These are phyloP conservation scores for Cyanoramphus novaezelandiae DNA, from an alignment of 2,113 vertebrate species.

Conservation along the genomic window DNA sequence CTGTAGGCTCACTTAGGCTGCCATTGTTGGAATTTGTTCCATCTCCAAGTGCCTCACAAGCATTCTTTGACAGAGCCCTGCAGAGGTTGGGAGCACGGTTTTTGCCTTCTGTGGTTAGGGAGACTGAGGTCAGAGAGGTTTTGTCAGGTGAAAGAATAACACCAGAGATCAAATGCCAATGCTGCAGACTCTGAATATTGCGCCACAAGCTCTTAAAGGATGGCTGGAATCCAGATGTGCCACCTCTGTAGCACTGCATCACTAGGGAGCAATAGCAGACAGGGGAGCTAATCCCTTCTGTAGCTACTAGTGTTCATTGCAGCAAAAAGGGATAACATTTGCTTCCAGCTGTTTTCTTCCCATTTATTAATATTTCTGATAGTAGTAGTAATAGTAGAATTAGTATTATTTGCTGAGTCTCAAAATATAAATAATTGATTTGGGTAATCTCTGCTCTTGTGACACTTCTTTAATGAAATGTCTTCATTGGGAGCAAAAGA, in stretches of 20 bases:
- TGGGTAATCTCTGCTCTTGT: constrained; percentile 71
- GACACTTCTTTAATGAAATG: constrained; percentile 78
- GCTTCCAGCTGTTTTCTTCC: constrained; percentile 59
- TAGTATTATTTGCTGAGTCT: constrained; percentile 74
- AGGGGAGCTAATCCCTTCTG: neutral
- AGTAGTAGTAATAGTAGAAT: constrained; percentile 32
- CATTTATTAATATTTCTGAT: constrained; percentile 64
- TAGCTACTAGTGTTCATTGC: neutral
- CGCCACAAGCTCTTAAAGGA: neutral
- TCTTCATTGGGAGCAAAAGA: constrained; percentile 72
- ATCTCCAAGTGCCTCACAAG: neutral
- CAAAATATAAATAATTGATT: constrained; percentile 78
- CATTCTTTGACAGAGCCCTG: neutral
- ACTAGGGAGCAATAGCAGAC: neutral
- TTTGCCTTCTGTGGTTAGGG: neutral
- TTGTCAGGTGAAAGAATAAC: neutral
- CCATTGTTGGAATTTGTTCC: neutral
- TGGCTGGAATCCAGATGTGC: neutral
- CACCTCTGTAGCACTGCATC: neutral
- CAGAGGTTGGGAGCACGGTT: neutral
- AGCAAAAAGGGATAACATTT: neutral
- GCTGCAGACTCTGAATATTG: neutral
- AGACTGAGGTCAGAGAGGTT: neutral
- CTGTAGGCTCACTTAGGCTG: neutral
- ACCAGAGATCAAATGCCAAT: neutral